phyloP scores from a whole-genome alignment of 1,140 invertebrate genomes.

The Rhagoletis pomonella region DNA sequence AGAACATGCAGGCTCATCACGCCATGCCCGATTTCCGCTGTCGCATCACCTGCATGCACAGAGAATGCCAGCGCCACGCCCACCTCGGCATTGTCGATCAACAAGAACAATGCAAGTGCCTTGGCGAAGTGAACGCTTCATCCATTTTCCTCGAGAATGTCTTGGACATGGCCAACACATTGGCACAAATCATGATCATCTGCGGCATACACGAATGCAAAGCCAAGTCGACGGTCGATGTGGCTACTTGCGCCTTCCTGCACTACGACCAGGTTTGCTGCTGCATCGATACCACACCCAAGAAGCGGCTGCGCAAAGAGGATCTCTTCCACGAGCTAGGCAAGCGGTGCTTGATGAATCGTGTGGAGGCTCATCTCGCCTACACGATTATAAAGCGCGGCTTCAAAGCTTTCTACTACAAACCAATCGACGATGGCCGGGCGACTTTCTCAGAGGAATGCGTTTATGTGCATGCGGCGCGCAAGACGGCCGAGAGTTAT shows the following conservation, averaged over 20 bases:
- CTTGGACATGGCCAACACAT: conserved; percentile 66
- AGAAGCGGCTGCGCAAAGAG: conserved; percentile 69
- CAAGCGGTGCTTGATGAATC: conserved; percentile 71
- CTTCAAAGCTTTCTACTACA: conserved; percentile 71
- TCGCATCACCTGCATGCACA: conserved; percentile 68
- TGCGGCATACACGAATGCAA: conserved; percentile 72
- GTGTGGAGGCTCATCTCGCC: conserved; percentile 69
- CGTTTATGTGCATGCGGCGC: conserved; percentile 70
- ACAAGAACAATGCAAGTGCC: conserved; percentile 67
- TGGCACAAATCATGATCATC: conserved; percentile 70
- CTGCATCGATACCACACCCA: conserved; percentile 68
- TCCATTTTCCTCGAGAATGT: conserved; percentile 71
- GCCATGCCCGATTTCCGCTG: conserved; percentile 70
- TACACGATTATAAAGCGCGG: conserved; percentile 69
- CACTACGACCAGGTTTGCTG: conserved; percentile 72
- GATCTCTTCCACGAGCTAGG: conserved; percentile 70
- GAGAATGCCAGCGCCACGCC: conserved; percentile 69
- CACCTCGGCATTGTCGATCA: conserved; percentile 67
- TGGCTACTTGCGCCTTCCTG: conserved; percentile 68
- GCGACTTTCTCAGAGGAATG: conserved; percentile 70
- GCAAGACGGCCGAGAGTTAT: conserved; percentile 67
- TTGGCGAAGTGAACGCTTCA: conserved; percentile 68
- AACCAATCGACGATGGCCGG: conserved; percentile 60
- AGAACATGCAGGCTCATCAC: conserved; percentile 56
- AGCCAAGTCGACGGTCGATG: conserved; percentile 69